Evolutionary conservation across 2,113 vertebrate genomes (phyloP).

Genomic region (Heterocephalus glaber): DNA sequence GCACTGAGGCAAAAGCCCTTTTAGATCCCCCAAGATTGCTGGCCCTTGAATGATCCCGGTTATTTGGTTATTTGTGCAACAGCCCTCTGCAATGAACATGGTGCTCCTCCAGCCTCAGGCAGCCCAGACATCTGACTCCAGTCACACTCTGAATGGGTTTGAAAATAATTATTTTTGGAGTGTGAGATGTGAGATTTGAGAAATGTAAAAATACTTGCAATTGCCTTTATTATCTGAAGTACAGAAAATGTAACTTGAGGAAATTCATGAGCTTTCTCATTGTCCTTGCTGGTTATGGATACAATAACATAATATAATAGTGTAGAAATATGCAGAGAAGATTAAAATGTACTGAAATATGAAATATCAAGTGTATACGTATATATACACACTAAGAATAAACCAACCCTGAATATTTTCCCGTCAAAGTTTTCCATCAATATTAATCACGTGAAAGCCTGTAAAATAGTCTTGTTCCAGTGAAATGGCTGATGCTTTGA

Average conservation of each 20-base stretch:
- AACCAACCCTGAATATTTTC: neutral
- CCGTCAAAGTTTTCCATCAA: neutral
- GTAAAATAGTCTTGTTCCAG: neutral
- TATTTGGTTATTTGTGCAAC: neutral
- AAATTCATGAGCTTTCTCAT: constrained; percentile 21
- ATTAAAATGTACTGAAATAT: neutral
- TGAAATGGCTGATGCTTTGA: neutral
- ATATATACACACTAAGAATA: neutral
- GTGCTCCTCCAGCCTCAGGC: neutral
- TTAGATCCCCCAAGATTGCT: accelerated
- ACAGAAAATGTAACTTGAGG: neutral
- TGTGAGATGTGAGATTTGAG: neutral
- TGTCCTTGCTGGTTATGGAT: neutral
- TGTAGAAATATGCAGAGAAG: neutral
- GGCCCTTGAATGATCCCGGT: too few species aligned
- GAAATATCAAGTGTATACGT: neutral
- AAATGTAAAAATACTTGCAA: neutral
- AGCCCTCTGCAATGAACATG: accelerated
- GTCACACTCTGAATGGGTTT: neutral
- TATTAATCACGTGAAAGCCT: neutral
- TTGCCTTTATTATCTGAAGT: neutral
- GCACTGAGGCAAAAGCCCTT: neutral
- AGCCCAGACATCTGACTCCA: neutral
- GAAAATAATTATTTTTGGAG: neutral
- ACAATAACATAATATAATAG: neutral